Base-by-base conservation (phyloP, 2,888 invertebrate species). In the Tetheella fluctuosa region DNA sequence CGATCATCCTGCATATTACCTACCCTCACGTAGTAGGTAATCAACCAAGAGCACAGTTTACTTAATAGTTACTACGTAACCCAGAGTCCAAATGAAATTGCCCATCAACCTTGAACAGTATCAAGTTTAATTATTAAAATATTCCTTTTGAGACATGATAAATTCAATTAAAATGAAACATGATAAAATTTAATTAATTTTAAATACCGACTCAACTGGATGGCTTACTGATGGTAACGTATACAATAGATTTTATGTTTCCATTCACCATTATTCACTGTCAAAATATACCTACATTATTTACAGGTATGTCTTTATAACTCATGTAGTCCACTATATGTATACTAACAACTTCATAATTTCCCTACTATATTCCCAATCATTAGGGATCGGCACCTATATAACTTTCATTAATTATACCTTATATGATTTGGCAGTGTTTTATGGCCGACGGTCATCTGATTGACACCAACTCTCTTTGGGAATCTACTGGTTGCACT, bases 81-180 rank as follows among this genome's bases (percentile, higher is more conserved):
- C n/a, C n/a, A n/a, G n/a, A 28, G 28, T 54, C n/a, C n/a, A 30
- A 30, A 30, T 20, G 17, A 12, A 28, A 34, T 17, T 17, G 12
- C 20, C 17, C 12, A 54, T 34, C 20, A 37, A 17, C 55, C 23
- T 55, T 55, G 55, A 37, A 30, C n/a, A 55, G 34, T 55, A 55
- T 34, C 55, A 55, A 37, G 55, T 20, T 23, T 23, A 30, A 54
- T 34, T 17, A 30, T 34, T 34, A 34, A 54, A 54, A 55, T 55
- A 55, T 37, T 34, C 55, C 28, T 55, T 55, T 34, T 30, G 13
- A 34, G 37, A 23, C 34, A 34, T 23, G 37, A 30, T 20, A 34
- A 55, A 55, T 55, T 54, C 37, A 30, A 55, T 34, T 55, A 55
- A 34, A 34, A 55, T 15, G 34, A 55, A 55, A 23, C 55, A 17